Conservation (phyloP, 2,888 invertebrate species). For the Neocrepidodera transversa region DNA sequence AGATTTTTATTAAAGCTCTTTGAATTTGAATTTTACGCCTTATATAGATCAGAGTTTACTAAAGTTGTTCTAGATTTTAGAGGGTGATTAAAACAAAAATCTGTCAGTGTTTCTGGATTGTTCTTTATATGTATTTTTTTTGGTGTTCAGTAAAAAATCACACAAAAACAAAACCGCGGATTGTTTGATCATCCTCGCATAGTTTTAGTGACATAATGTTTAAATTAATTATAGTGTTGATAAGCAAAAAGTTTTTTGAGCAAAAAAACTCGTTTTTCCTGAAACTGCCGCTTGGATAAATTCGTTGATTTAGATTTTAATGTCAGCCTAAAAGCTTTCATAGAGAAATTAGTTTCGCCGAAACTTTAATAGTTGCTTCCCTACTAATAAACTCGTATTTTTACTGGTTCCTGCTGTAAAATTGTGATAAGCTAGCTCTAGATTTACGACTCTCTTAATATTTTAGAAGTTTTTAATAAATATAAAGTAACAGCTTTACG, state of each 20-base stretch:
- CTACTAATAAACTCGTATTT: neutral
- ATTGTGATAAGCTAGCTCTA: neutral
- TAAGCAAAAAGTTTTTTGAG: constrained; percentile 41
- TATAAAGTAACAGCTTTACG: neutral
- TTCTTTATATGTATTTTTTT: constrained; percentile 2
- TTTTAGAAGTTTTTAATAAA: neutral
- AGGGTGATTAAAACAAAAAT: no score
- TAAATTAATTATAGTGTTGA: constrained; percentile 50
- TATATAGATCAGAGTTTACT: neutral
- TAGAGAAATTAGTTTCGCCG: no score
- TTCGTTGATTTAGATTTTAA: constrained; percentile 11
- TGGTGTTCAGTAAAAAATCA: constrained; percentile 25
- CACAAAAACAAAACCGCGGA: constrained; percentile 49
- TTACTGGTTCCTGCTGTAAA: neutral
- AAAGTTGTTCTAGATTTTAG: constrained; percentile 10
- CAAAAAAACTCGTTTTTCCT: constrained; percentile 33
- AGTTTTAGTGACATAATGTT: constrained; percentile 52
- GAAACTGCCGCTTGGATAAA: constrained; percentile 11
- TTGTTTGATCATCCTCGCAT: constrained; percentile 59
- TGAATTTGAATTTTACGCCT: constrained; percentile 4
- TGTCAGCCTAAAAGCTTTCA: constrained; percentile 9
- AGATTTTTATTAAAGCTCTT: neutral
- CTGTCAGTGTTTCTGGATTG: constrained; percentile 5
- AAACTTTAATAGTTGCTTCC: neutral
- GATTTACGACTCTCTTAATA: neutral